These are phyloP conservation scores for Odocoileus virginianus DNA, from an alignment of 2,113 vertebrate genomes.

Conservation along the genomic window DNA sequence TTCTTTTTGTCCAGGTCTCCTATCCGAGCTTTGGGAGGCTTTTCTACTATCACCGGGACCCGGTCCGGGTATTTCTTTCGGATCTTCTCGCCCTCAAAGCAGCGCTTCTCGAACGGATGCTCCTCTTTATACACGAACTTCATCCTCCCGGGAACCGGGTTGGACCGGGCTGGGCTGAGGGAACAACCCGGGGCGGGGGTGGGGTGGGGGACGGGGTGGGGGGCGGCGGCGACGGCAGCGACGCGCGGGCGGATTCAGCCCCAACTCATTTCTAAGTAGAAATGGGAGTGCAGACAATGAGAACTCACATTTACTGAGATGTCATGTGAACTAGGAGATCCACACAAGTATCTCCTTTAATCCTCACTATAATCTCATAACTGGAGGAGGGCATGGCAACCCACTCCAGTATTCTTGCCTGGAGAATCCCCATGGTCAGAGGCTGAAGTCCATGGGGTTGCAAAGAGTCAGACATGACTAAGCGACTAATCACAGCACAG, in stretches of 20 bases:
- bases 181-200: conserved; percentile 39
- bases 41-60: conserved; percentile 83
- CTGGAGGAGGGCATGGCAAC: neutral
- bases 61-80: conserved; percentile 96
- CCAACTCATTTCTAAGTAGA: neutral
- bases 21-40: no score
- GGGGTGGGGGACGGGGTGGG: conserved; percentile 37
- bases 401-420: neutral
- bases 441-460: neutral
- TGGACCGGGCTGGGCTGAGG: conserved; percentile 51
- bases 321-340: neutral
- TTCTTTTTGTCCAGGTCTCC: no score
- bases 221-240: conserved; percentile 28
- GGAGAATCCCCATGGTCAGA: neutral
- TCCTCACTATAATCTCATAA: neutral
- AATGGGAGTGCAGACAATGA: neutral
- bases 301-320: neutral
- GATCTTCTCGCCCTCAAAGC: conserved; percentile 95
- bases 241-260: conserved; percentile 54
- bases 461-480: neutral
- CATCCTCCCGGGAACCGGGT: conserved; percentile 82
- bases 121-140: conserved; percentile 98
- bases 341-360: neutral
- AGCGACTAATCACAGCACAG: neutral
- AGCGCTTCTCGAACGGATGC: conserved; percentile 93